A percentile compares a stretch with the other conserved stretches of the same genome.
Conservation (phyloP, 2,113 vertebrate genomes). For the Toxotes chatareus region DNA sequence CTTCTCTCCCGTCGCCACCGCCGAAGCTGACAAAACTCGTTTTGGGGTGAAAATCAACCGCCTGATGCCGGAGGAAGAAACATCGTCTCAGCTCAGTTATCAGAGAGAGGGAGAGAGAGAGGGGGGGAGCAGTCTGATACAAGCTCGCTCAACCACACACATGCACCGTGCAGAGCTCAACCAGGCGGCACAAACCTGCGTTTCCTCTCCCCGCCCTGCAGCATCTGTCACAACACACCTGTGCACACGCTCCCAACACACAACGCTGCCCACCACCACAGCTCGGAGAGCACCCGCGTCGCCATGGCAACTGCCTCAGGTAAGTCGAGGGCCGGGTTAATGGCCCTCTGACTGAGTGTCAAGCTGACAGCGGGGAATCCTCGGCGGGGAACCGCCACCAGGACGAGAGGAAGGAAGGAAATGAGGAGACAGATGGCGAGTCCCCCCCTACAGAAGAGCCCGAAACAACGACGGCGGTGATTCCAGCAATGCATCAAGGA, state of each 20-base stretch:
- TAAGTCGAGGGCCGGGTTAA: slow-evolving; percentile 29
- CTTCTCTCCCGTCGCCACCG: background rate
- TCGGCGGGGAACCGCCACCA: slow-evolving; percentile 18
- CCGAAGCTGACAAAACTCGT: background rate
- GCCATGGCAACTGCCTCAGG: slow-evolving; percentile 39
- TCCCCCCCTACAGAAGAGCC: background rate
- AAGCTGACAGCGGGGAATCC: slow-evolving; percentile 46
- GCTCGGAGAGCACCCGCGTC: slow-evolving; percentile 6
- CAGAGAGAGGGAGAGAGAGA: slow-evolving; percentile 12
- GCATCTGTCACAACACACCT: slow-evolving; percentile 59
- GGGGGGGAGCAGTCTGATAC: background rate
- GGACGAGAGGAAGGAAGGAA: slow-evolving; percentile 15
- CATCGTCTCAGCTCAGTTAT: slow-evolving; percentile 13
- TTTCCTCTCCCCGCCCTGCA: slow-evolving; percentile 12
- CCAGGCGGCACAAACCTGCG: slow-evolving; percentile 29
- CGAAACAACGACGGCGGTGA: slow-evolving; percentile 11
- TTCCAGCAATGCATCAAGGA: slow-evolving; percentile 40
- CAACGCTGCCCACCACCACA: background rate
- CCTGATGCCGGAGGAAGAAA: background rate
- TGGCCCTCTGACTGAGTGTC: slow-evolving; percentile 40
- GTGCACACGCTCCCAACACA: slow-evolving; percentile 17
- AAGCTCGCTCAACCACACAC: slow-evolving; percentile 1
- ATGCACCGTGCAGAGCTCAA: slow-evolving; percentile 7
- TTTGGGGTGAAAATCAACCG: slow-evolving; percentile 5
- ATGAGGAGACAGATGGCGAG: slow-evolving; percentile 57